Percentiles rank a stretch among this genome's conserved stretches.
These are phyloP conservation scores for Gryon sp. DNA, from an alignment of 1,140 invertebrate genomes.

Conservation along the genomic window DNA sequence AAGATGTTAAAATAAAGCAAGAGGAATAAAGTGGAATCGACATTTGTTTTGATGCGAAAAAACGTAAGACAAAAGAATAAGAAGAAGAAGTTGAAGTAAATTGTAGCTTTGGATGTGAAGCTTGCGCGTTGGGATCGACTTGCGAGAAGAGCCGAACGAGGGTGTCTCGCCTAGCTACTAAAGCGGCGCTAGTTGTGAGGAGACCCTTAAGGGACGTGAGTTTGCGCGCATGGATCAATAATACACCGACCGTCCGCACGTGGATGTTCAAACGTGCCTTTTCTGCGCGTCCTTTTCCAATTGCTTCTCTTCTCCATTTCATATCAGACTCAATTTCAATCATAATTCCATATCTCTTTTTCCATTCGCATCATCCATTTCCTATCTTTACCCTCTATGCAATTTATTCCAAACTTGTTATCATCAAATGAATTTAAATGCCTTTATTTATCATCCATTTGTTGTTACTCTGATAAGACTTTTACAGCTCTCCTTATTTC, in stretches of 20 bases:
- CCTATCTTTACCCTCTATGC: conserved; percentile 27
- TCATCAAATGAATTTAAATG: no score
- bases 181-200: conserved; percentile 55
- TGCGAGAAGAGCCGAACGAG: conserved; percentile 25
- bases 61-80: no score
- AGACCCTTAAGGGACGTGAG: conserved; percentile 71
- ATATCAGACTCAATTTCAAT: conserved; percentile 27
- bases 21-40: background rate
- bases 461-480: no score
- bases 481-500: no score
- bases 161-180: conserved; percentile 39
- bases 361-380: conserved; percentile 21
- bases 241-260: conserved; percentile 68
- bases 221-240: conserved; percentile 79
- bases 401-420: no score
- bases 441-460: no score
- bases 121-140: conserved; percentile 32
- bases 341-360: conserved; percentile 33
- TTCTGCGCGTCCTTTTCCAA: conserved; percentile 51
- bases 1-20: background rate
- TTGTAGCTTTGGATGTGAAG: conserved; percentile 32
- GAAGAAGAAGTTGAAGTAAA: conserved; percentile 8
- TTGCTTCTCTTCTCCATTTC: conserved; percentile 6
- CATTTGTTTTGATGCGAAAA: conserved; percentile 6
- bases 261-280: conserved; percentile 67